Percentiles rank a stretch among this genome's conserved stretches.
phyloP scores from a whole-genome alignment of 2,888 invertebrate species.

The Melolontha melolontha region DNA sequence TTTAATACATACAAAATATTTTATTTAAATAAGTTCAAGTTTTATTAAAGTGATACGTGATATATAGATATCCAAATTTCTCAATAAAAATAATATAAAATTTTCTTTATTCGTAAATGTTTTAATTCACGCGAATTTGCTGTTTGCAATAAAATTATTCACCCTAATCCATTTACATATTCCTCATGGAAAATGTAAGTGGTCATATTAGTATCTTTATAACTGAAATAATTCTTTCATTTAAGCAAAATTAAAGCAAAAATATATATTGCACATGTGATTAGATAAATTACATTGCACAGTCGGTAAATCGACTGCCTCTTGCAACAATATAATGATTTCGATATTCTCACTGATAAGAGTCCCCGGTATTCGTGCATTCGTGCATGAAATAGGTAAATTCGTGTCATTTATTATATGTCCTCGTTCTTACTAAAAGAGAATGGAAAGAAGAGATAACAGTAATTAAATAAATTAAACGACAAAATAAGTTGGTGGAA shows the following conservation, averaged over 20 bases:
- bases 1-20: too few relatives aligned
- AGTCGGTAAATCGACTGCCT: not conserved
- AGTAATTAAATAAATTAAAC: constrained; percentile 45
- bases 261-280: constrained; percentile 9
- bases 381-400: constrained; percentile 46
- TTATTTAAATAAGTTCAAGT: too few relatives aligned
- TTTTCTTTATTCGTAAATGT: not conserved
- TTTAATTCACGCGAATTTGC: not conserved
- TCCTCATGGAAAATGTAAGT: too few relatives aligned
- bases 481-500: constrained; percentile 2
- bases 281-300: constrained; percentile 4
- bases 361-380: constrained; percentile 45
- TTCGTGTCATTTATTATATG: constrained; percentile 42
- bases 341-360: constrained; percentile 45
- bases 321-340: constrained; percentile 13
- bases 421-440: constrained; percentile 37
- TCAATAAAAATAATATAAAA: too few relatives aligned
- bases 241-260: not conserved
- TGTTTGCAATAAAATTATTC: too few relatives aligned
- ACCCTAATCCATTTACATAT: too few relatives aligned
- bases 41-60: too few relatives aligned
- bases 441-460: constrained; percentile 19
- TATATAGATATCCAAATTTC: too few relatives aligned
- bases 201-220: not conserved
- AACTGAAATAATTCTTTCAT: not conserved